Evolutionary conservation across 30 jellyfish, hydroid and myxozoan genomes (phyloP).

Genomic region (Turritopsis dohrnii): DNA sequence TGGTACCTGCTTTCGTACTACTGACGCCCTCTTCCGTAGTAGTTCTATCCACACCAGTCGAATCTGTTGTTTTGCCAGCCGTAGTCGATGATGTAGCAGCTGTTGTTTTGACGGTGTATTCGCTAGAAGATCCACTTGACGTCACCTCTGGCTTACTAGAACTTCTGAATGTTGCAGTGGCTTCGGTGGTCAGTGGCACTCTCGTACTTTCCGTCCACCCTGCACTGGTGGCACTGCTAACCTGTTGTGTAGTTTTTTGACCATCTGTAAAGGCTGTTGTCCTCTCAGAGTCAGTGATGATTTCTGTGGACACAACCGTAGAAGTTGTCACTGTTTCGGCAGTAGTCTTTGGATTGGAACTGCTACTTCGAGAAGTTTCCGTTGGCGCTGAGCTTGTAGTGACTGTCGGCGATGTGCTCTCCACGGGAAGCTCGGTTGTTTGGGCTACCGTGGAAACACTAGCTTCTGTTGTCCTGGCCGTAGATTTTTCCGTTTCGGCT

Average conservation of each 20-base stretch:
- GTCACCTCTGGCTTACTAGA: background rate
- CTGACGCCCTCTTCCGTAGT: background rate
- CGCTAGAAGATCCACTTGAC: background rate
- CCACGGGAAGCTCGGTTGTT: background rate
- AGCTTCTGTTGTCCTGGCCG: background rate
- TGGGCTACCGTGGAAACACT: background rate
- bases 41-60: background rate
- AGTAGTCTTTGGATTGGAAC: background rate
- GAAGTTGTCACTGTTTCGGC: background rate
- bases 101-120: too few species aligned
- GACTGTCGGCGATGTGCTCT: background rate
- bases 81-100: too few species aligned
- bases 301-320: background rate
- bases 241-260: background rate
- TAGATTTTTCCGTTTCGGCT: background rate
- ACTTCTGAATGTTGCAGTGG: background rate
- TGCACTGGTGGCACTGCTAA: background rate
- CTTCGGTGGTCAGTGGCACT: background rate
- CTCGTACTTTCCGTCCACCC: background rate
- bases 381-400: background rate
- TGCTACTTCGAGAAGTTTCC: background rate
- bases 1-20: background rate
- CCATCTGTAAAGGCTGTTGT: background rate
- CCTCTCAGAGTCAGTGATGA: background rate
- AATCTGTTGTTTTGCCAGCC: background rate